phyloP scores from a whole-genome alignment of 2,888 invertebrate species.

The Synergus itoensis region DNA sequence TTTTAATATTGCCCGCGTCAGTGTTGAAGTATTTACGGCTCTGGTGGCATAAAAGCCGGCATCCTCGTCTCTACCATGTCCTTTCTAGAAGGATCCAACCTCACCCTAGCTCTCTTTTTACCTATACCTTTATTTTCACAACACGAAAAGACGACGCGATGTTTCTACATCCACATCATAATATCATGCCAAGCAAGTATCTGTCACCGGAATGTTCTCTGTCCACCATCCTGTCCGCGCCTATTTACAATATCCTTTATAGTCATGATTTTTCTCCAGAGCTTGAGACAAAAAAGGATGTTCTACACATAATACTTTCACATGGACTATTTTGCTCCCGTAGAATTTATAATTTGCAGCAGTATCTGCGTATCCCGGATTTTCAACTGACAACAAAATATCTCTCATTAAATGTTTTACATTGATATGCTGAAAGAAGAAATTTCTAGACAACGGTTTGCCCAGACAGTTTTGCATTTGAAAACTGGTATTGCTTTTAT shows the following conservation, averaged over 20 bases:
- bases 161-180: background rate
- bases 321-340: background rate
- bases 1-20: slow-evolving; percentile 74
- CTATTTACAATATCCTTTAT: background rate
- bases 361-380: background rate
- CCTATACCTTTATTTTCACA: slow-evolving; percentile 34
- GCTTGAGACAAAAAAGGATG: background rate
- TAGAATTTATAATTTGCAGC: background rate
- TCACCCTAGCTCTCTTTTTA: slow-evolving; percentile 50
- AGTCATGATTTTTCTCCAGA: background rate
- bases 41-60: slow-evolving; percentile 60
- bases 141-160: background rate
- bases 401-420: background rate
- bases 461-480: background rate
- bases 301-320: background rate
- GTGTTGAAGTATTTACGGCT: slow-evolving; percentile 73
- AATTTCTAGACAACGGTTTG: background rate
- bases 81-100: slow-evolving; percentile 44
- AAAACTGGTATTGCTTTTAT: background rate
- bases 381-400: background rate
- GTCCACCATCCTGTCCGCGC: background rate
- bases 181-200: slow-evolving; percentile 25
- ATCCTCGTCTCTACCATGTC: slow-evolving; percentile 56
- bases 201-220: slow-evolving; percentile 16
- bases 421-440: background rate